A percentile compares a stretch with the other conserved stretches of the same genome.
These are phyloP conservation scores for Pammene aurita DNA, from an alignment of 2,888 invertebrate genomes.

Conservation along the genomic window DNA sequence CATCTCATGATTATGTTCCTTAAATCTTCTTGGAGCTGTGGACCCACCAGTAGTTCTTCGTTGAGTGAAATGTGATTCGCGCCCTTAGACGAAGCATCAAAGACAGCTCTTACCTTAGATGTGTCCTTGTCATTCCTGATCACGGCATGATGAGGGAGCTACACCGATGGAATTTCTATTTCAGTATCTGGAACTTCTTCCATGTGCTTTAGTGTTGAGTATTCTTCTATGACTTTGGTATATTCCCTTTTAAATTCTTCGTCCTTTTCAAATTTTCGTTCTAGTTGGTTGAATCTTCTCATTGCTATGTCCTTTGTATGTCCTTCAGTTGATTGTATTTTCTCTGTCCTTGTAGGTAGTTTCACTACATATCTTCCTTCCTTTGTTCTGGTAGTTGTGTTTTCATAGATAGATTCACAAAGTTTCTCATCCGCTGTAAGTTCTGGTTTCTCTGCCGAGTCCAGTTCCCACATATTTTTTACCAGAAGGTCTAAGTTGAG, in stretches of 20 bases:
- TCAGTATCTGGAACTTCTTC: slow-evolving; percentile 19
- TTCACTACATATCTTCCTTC: slow-evolving; percentile 14
- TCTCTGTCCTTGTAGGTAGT: slow-evolving; percentile 1
- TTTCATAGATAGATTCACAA: slow-evolving; percentile 9
- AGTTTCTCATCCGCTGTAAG: slow-evolving; percentile 6
- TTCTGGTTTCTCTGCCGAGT: slow-evolving; percentile 13
- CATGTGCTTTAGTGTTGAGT: slow-evolving; percentile 3
- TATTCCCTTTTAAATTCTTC: slow-evolving; percentile 1
- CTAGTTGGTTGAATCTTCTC: slow-evolving; percentile 14
- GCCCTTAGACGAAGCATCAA: slow-evolving; percentile 18
- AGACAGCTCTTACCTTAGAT: slow-evolving; percentile 40
- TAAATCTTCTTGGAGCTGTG: slow-evolving; percentile 26
- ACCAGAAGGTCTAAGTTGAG: slow-evolving; percentile 7
- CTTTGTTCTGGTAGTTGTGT: background rate
- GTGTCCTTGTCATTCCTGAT: slow-evolving; percentile 31
- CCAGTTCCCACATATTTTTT: slow-evolving; percentile 42
- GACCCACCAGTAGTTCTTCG: slow-evolving; percentile 19
- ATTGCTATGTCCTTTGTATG: slow-evolving; percentile 24
- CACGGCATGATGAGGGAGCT: slow-evolving; percentile 24
- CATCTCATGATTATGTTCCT: slow-evolving; percentile 27
- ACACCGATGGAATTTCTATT: background rate
- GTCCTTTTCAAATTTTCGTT: slow-evolving; percentile 17
- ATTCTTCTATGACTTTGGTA: slow-evolving; percentile 16
- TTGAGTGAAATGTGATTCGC: slow-evolving; percentile 13
- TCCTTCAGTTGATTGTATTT: slow-evolving; percentile 7